These are phyloP conservation scores for Tangara arthus DNA, from an alignment of 2,797 vertebrate genomes.

Conservation along the genomic window DNA sequence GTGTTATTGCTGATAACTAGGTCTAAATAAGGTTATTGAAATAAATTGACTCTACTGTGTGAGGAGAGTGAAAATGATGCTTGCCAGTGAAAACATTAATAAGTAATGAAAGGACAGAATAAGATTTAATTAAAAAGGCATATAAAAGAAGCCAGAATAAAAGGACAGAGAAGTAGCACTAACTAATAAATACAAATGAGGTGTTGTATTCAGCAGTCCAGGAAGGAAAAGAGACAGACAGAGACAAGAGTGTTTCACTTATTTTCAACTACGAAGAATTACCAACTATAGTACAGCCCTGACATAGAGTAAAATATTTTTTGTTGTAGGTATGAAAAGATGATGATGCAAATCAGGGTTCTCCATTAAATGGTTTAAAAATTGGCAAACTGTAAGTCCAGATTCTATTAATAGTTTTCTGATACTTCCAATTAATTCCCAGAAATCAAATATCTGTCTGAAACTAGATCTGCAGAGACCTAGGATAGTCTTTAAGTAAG, in stretches of 20 bases:
- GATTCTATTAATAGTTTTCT: background rate
- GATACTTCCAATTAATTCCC: background rate
- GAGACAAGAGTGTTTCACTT: background rate
- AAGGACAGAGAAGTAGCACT: background rate
- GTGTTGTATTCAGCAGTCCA: background rate
- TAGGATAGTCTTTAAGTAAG: background rate
- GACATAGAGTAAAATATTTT: background rate
- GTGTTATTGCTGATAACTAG: background rate
- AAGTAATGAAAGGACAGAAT: background rate
- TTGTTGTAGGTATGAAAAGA: background rate
- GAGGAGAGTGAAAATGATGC: background rate
- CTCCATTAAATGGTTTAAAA: background rate
- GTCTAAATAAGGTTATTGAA: slow-evolving; percentile 16
- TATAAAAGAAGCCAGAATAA: background rate
- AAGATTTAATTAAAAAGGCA: background rate
- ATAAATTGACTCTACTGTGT: background rate
- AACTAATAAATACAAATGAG: slow-evolving; percentile 9
- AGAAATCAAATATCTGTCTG: background rate
- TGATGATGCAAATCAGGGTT: background rate
- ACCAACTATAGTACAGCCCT: background rate
- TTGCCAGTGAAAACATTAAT: slow-evolving; percentile 23
- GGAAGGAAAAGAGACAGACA: background rate
- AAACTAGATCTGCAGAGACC: background rate
- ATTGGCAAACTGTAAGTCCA: background rate
- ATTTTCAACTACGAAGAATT: background rate